Evolutionary conservation across 1,140 invertebrate genomes (phyloP).

Genomic region (Scaptomyza pallida): DNA sequence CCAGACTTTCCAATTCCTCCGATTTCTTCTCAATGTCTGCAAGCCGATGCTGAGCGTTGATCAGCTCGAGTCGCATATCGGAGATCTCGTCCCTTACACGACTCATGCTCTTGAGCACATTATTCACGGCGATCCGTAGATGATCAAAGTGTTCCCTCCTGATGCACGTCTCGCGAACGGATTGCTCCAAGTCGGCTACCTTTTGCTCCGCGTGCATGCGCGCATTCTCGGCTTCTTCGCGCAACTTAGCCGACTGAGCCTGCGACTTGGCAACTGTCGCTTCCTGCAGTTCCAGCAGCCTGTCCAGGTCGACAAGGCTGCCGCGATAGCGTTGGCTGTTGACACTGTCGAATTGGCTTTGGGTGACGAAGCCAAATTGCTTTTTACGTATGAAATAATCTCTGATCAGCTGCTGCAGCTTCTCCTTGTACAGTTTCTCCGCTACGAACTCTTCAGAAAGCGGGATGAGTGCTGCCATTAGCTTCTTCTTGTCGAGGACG

Average conservation of each 20-base stretch:
- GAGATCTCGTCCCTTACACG: slow-evolving; percentile 25
- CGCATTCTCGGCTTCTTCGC: background rate
- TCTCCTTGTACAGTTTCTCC: rapidly evolving
- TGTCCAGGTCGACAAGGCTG: slow-evolving; percentile 21
- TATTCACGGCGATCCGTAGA: background rate
- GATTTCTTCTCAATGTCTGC: slow-evolving; percentile 34
- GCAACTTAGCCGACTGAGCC: background rate
- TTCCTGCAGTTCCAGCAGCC: background rate
- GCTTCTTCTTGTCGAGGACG: slow-evolving; percentile 29
- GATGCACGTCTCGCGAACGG: slow-evolving; percentile 10
- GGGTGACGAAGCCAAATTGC: background rate
- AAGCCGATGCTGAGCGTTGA: slow-evolving; percentile 26
- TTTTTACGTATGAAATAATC: slow-evolving; percentile 29
- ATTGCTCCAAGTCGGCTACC: background rate
- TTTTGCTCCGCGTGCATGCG: background rate
- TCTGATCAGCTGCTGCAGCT: background rate
- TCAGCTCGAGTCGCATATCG: slow-evolving; percentile 3
- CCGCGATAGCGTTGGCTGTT: background rate
- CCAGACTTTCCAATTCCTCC: slow-evolving; percentile 23
- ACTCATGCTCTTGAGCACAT: slow-evolving; percentile 8
- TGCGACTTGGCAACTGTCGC: background rate
- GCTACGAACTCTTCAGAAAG: background rate
- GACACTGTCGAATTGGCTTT: background rate
- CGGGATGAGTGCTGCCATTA: background rate
- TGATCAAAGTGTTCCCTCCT: slow-evolving; percentile 7